Conservation (phyloP, 1,140 invertebrate species). For the Lithobius niger region DNA sequence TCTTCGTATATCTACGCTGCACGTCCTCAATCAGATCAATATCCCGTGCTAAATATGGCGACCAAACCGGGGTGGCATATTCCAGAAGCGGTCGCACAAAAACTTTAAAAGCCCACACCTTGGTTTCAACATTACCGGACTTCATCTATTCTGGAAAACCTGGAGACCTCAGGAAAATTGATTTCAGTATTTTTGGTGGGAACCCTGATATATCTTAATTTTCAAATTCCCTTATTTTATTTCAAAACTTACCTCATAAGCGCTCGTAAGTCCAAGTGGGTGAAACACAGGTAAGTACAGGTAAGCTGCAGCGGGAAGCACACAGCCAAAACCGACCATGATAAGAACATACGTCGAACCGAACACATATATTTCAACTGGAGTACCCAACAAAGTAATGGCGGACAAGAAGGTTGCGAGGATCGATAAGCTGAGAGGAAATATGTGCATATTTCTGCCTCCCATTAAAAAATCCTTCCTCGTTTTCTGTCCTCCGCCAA, state of each 20-base stretch:
- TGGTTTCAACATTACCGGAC: too few relatives aligned
- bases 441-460: conserved; percentile 51
- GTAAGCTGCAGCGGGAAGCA: conserved; percentile 63
- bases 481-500: conserved; percentile 21
- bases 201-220: too few relatives aligned
- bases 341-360: conserved; percentile 71
- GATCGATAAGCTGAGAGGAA: conserved; percentile 62
- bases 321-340: conserved; percentile 55
- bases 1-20: too few relatives aligned
- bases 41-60: too few relatives aligned
- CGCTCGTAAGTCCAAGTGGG: conserved; percentile 68
- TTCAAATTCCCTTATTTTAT: too few relatives aligned
- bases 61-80: too few relatives aligned
- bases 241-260: conserved; percentile 76
- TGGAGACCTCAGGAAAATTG: too few relatives aligned
- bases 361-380: conserved; percentile 68
- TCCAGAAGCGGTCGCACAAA: too few relatives aligned
- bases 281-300: conserved; percentile 83
- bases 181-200: too few relatives aligned
- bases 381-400: conserved; percentile 72
- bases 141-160: too few relatives aligned
- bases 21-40: too few relatives aligned
- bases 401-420: conserved; percentile 76
- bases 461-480: conserved; percentile 54
- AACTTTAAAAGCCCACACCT: too few relatives aligned